These are phyloP conservation scores for Eupithecia subumbrata DNA, from an alignment of 2,888 invertebrate species.

Conservation along the genomic window DNA sequence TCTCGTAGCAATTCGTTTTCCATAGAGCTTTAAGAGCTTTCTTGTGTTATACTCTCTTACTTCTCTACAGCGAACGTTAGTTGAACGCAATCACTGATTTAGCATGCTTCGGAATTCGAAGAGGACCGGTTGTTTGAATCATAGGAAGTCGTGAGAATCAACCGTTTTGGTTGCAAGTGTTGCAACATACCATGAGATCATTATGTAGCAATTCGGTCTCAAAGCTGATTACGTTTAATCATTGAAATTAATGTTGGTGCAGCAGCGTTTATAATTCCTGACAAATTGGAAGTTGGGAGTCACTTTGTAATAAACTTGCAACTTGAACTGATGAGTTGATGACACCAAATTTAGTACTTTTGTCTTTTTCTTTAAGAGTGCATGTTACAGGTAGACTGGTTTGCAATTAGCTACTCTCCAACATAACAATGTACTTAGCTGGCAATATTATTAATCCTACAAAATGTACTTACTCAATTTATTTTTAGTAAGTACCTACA, in stretches of 20 bases:
- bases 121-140: conserved; percentile 41
- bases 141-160: conserved; percentile 38
- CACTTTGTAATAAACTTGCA: conserved; percentile 8
- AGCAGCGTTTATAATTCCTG: conserved; percentile 57
- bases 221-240: conserved; percentile 60
- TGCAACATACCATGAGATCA: conserved; percentile 42
- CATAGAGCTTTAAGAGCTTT: neutral
- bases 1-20: neutral
- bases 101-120: conserved; percentile 44
- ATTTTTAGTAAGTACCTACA: no score
- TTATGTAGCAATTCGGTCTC: conserved; percentile 45
- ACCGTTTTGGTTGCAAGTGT: conserved; percentile 22
- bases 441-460: no score
- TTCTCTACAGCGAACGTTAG: conserved; percentile 8
- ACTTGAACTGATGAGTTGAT: neutral
- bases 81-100: conserved; percentile 34
- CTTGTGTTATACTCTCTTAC: neutral
- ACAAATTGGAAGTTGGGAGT: conserved; percentile 41
- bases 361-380: conserved; percentile 46
- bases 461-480: no score
- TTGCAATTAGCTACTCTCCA: no score
- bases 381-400: no score
- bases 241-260: conserved; percentile 66
- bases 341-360: neutral
- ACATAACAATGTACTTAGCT: no score